Percentiles rank a stretch among this genome's conserved stretches.
phyloP scores from a whole-genome alignment of 1,140 invertebrate species.

The Ceratoteleas bidentatus region DNA sequence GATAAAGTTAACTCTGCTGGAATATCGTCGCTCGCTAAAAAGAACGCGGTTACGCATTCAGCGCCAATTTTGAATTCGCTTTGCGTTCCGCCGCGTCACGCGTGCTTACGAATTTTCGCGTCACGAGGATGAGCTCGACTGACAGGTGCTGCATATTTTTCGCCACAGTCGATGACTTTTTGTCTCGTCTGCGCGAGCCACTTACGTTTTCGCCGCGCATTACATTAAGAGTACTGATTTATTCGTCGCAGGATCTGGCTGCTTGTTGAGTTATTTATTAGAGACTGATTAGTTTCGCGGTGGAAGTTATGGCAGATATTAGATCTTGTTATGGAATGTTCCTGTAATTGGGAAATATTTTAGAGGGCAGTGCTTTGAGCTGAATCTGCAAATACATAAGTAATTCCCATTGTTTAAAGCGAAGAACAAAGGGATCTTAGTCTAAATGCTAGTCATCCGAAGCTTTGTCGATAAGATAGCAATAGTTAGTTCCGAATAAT shows the following conservation, averaged over 20 bases:
- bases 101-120: not conserved
- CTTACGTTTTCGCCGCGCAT: no score
- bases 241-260: no score
- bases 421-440: constrained; percentile 8
- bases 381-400: not conserved
- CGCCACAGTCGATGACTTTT: not conserved
- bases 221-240: no score
- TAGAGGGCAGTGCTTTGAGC: not conserved
- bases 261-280: no score
- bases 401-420: constrained; percentile 6
- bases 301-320: no score
- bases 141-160: constrained; percentile 5
- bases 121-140: not conserved
- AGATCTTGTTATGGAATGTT: no score
- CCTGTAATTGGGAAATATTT: no score
- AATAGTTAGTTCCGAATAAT: constrained; percentile 5
- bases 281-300: no score
- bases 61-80: constrained; percentile 28
- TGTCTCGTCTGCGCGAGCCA: not conserved
- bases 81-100: constrained; percentile 1
- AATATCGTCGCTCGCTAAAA: constrained; percentile 19
- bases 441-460: constrained; percentile 1
- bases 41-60: constrained; percentile 33
- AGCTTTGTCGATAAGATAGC: constrained; percentile 14
- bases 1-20: constrained; percentile 42